Conservation (phyloP, 2,888 invertebrate genomes). For the Hyles lineata region DNA sequence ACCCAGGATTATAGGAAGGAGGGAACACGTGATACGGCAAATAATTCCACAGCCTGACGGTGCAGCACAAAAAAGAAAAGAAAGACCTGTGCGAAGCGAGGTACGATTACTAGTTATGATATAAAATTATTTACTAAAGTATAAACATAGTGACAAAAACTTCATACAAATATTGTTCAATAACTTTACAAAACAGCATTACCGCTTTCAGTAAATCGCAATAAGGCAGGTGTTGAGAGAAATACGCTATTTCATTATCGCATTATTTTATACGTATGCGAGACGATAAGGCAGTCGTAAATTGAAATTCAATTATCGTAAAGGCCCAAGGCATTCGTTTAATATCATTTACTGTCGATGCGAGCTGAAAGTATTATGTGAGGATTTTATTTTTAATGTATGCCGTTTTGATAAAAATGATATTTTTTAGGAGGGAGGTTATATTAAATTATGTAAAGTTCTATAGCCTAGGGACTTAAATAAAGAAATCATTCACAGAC, state of each 20-base stretch:
- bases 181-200: background rate
- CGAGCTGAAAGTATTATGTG: constrained; percentile 39
- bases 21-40: too few relatives aligned
- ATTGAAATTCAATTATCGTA: constrained; percentile 58
- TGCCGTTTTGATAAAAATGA: background rate
- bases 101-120: too few relatives aligned
- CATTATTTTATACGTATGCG: constrained; percentile 44
- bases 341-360: constrained; percentile 51
- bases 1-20: too few relatives aligned
- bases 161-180: background rate
- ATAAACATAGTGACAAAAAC: too few relatives aligned
- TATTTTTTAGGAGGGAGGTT: background rate
- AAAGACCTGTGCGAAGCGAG: too few relatives aligned
- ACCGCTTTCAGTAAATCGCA: background rate
- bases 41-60: too few relatives aligned
- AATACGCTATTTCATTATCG: constrained; percentile 22
- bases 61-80: too few relatives aligned
- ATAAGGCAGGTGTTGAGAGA: background rate
- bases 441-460: background rate
- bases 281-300: constrained; percentile 48
- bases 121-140: too few relatives aligned
- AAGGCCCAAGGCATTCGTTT: constrained; percentile 47
- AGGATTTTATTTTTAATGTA: constrained; percentile 21
- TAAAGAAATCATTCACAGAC: too few relatives aligned
- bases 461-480: too few relatives aligned